Conservation (phyloP, 2,888 invertebrate species). For the Andrena praecox region DNA sequence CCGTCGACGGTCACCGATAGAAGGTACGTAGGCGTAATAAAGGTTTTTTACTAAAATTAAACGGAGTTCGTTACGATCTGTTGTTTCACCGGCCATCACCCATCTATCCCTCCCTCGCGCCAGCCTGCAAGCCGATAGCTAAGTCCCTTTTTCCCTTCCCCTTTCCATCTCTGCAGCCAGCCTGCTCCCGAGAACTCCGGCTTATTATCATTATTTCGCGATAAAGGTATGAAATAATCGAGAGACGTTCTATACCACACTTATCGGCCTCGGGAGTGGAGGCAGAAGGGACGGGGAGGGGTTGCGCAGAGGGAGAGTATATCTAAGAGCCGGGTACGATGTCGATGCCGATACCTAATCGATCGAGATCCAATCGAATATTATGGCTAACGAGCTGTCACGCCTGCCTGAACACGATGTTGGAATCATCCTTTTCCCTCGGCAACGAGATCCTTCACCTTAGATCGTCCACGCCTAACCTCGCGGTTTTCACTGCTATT, state of each 20-base stretch:
- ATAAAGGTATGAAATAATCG: conserved; percentile 78
- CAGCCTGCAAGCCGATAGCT: conserved; percentile 5
- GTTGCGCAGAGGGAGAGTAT: conserved; percentile 27
- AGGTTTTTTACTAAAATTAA: conserved; percentile 70
- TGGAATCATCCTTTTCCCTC: conserved; percentile 60
- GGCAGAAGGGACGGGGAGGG: conserved; percentile 6
- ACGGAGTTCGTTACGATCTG: conserved; percentile 70
- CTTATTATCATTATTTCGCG: conserved; percentile 79
- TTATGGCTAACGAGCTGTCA: conserved; percentile 79
- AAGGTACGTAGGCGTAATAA: conserved; percentile 61
- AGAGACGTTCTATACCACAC: conserved; percentile 66
- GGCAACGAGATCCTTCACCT: conserved; percentile 62
- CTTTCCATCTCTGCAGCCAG: conserved; percentile 25
- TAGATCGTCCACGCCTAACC: conserved; percentile 23
- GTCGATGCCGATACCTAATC: conserved; percentile 74
- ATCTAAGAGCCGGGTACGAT: conserved; percentile 68
- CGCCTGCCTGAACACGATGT: conserved; percentile 77
- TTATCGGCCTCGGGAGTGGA: conserved; percentile 59
- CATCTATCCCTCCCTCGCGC: conserved; percentile 21
- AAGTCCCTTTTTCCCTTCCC: conserved; percentile 2
- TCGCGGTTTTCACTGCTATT: conserved; percentile 37
- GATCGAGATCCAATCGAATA: conserved; percentile 80
- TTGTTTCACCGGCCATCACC: conserved; percentile 60
- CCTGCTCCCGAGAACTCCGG: conserved; percentile 48
- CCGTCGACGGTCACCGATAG: conserved; percentile 61